phyloP scores from a whole-genome alignment of 2,113 vertebrate genomes.

The Carollia perspicillata region DNA sequence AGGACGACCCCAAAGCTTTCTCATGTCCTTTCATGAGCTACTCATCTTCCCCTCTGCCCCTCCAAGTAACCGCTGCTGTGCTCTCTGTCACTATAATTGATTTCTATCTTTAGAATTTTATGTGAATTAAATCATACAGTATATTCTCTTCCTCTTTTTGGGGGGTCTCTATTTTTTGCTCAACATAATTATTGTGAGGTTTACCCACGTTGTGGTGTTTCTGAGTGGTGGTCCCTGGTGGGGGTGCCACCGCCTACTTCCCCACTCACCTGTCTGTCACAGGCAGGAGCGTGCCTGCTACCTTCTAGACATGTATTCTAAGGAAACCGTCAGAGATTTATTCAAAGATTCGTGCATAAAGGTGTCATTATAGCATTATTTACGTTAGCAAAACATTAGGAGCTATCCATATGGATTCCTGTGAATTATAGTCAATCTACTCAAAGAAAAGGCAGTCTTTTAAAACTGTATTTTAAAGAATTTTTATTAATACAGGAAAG shows the following conservation, averaged over 20 bases:
- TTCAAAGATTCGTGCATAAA: background rate
- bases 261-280: background rate
- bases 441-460: background rate
- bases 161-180: background rate
- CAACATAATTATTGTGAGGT: background rate
- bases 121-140: background rate
- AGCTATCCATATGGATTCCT: background rate
- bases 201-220: background rate
- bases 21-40: background rate
- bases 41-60: background rate
- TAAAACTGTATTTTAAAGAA: background rate
- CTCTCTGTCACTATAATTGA: background rate
- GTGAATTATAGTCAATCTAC: background rate
- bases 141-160: background rate
- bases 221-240: background rate
- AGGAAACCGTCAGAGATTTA: background rate
- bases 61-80: background rate
- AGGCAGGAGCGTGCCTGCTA: background rate
- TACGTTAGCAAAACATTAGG: background rate
- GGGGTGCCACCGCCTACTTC: background rate
- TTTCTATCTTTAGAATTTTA: background rate
- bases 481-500: background rate
- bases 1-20: background rate
- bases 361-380: background rate
- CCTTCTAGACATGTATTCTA: background rate